Evolutionary conservation across 2,888 invertebrate genomes (phyloP), one percentile per base, ranked within the genome.

Genomic region (Aphodius sticticus): DNA sequence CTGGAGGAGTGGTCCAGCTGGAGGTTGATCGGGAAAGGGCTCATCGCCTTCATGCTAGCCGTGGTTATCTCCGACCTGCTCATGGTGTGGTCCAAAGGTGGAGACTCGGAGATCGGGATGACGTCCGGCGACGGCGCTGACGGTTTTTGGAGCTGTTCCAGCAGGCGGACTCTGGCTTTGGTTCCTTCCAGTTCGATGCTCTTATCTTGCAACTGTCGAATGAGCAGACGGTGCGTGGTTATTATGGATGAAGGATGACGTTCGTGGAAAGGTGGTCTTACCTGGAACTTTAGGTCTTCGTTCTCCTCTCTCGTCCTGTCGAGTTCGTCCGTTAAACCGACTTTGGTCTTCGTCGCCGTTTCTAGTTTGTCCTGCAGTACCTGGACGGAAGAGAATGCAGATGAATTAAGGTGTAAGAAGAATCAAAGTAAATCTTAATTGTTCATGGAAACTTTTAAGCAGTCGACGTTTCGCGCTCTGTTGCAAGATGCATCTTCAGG

Each of bases 141-240:
- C 76, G 87, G 85, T 82, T 85, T 87, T 80, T 88, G 89, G 75
- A 87, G 87, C 82, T 92, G 90, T 86, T 95, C 95, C 82, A 95
- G 89, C 82, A 95, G 92, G n/a, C 96, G 92, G 79, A 95, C 91
- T 80, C 93, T 92, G 0, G 96, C 96, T 82, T 93, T 91, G 15
- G 96, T 95, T n/a, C 96, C 95, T 88, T 96, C 96, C 85, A 96
- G 86, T 87, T 96, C 95, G 85, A 96, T 95, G 86, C 93, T 95
- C 87, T 94, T 94, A 88, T 96, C 96, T 88, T 95, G 95, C 85
- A 96, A 89, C 95, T 96, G 90, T 15, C 88, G 88, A 83, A 79
- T 81, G 72, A 77, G 78, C 74, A 77, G 76, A 3, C 1, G 26
- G 26, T 26, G 26, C 26, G 26, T 3, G 26, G 26, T 26, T 26